Base-by-base conservation (phyloP, 2,888 invertebrate species). In the Apocheima hispidaria region DNA sequence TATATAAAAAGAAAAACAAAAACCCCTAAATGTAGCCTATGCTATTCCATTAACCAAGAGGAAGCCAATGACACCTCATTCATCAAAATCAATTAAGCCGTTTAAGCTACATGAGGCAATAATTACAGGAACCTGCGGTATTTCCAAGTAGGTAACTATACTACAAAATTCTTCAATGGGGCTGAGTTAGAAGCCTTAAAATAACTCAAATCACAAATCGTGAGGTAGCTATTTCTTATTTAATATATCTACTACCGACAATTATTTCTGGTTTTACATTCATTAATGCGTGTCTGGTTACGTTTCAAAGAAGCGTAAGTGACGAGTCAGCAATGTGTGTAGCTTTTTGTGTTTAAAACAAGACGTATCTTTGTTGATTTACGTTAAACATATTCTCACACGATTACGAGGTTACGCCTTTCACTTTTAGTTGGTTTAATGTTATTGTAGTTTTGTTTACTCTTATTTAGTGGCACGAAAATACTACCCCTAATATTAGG, bases 351-450 rank as follows among this genome's bases (percentile, higher is more conserved):
- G 49, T 50, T 30, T 55, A 57, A 14, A 53, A 59, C 55, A 63
- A 50, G 41, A 49, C n/a, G 44, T 21, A 49, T 60, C 2, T 26
- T n/a, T 64, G 59, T 66, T 36, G 43, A 50, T 23, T 58, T 14
- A 65, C 60, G 56, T 38, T 65, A 67, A 72, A 69, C 69, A 70
- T 70, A 72, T 76, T 77, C 78, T 69, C 76, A 76, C 75, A 71
- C 70, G 69, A 71, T 69, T 56, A 71, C 75, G 78, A 82, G 83
- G 82, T 69, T 77, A 74, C 63, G 70, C 83, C 83, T 83, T 83
- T 83, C 83, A 81, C 83, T 83, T 82, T 79, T 78, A 69, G 77
- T 79, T 64, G 49, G 66, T 72, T 72, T 74, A 71, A 71, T 66
- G 69, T 65, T 66, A 70, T 65, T 12, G n/a, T 33, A n/a, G 12